Percentiles rank a stretch among this genome's conserved stretches.
phyloP scores from a whole-genome alignment of 2,113 vertebrate species.

The Albula glossodonta region DNA sequence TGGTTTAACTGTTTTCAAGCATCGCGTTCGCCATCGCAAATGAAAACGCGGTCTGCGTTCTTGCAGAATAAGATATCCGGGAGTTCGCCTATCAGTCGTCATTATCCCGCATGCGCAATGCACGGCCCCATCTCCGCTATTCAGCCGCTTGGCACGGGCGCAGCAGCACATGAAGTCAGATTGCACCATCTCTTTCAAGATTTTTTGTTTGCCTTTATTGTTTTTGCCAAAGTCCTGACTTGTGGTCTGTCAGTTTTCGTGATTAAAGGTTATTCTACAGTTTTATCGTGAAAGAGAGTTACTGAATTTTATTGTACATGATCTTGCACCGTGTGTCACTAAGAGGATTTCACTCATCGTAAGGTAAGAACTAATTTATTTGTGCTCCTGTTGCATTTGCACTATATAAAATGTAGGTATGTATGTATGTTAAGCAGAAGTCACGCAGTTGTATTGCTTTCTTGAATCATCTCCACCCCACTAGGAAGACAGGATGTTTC shows the following conservation, averaged over 20 bases:
- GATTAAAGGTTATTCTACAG: conserved; percentile 25
- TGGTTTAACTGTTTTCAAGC: too few relatives aligned
- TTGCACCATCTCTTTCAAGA: conserved; percentile 47
- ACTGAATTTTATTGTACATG: conserved; percentile 47
- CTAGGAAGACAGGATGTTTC: too few relatives aligned
- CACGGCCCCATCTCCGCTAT: conserved; percentile 34
- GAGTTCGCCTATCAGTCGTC: neutral
- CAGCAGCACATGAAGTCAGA: conserved; percentile 56
- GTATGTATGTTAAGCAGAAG: neutral
- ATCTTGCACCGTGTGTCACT: conserved; percentile 67
- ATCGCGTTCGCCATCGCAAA: too few relatives aligned
- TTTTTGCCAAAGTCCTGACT: conserved; percentile 59
- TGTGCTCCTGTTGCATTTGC: neutral
- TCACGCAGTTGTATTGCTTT: neutral
- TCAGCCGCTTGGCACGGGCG: conserved; percentile 47
- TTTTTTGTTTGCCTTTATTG: conserved; percentile 54
- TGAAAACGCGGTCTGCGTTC: too few relatives aligned
- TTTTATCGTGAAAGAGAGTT: conserved; percentile 22
- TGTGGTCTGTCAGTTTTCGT: conserved; percentile 39
- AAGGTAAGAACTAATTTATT: conserved; percentile 43
- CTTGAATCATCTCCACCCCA: too few relatives aligned
- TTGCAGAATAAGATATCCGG: too few relatives aligned
- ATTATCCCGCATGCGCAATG: conserved; percentile 59
- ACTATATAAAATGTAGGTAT: neutral
- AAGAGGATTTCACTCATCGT: conserved; percentile 55